Conservation (phyloP, 1,140 invertebrate species). For the Trichomalopsis sarcophagae region DNA sequence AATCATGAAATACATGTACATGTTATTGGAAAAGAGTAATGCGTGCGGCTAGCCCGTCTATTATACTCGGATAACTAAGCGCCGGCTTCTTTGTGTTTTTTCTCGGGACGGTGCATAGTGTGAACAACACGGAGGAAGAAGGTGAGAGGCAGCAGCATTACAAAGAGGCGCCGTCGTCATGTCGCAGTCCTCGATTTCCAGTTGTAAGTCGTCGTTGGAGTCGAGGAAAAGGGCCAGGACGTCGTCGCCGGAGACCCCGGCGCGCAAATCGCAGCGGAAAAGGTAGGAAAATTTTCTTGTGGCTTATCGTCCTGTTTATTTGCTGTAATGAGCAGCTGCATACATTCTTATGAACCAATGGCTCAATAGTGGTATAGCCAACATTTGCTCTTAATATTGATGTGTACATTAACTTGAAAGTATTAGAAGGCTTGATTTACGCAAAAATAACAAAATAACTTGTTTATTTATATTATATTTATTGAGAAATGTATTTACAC, state of each 20-base stretch:
- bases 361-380: too few species aligned
- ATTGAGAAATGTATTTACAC: too few species aligned
- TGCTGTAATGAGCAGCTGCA: neutral
- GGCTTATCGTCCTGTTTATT: neutral
- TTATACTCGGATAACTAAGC: neutral
- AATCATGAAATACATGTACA: too few species aligned
- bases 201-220: neutral
- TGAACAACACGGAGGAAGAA: neutral
- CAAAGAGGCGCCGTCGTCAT: neutral
- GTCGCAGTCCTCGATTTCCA: neutral
- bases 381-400: too few species aligned
- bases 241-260: neutral
- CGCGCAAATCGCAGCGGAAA: neutral
- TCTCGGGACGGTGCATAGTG: neutral
- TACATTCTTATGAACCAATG: neutral
- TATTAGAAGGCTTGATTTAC: too few species aligned
- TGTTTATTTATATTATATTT: too few species aligned
- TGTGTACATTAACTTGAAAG: too few species aligned
- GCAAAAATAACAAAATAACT: too few species aligned
- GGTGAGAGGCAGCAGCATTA: neutral
- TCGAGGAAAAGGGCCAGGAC: neutral
- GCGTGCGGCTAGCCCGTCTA: too few species aligned
- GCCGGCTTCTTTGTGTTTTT: neutral
- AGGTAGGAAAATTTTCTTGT: neutral
- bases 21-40: too few species aligned